Evolutionary conservation across 2,113 vertebrate genomes (phyloP).

Genomic region (Hippocampus mohnikei): DNA sequence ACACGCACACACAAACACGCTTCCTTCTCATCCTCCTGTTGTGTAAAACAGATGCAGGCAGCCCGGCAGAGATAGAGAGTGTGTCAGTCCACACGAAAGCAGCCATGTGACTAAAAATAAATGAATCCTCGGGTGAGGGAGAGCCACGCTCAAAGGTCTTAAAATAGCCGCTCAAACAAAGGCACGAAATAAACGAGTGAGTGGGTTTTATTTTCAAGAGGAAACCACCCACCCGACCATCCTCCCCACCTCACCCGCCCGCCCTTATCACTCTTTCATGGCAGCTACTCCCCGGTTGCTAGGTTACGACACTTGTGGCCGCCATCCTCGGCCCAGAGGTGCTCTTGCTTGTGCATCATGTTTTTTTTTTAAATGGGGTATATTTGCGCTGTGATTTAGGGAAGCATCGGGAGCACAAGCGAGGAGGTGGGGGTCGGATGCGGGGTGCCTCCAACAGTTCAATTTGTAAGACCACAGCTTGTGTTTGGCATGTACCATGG

Average conservation of each 20-base stretch:
- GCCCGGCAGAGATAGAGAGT: slow-evolving; percentile 40
- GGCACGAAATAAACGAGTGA: slow-evolving; percentile 64
- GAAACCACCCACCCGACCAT: slow-evolving; percentile 49
- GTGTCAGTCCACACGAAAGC: slow-evolving; percentile 47
- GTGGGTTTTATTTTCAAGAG: slow-evolving; percentile 48
- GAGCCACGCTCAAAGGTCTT: slow-evolving; percentile 55
- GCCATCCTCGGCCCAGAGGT: slow-evolving; percentile 60
- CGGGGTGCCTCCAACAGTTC: slow-evolving; percentile 35
- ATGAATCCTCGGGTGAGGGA: slow-evolving; percentile 48
- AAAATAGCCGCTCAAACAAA: slow-evolving; percentile 74
- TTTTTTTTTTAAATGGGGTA: slow-evolving; percentile 31
- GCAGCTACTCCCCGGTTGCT: slow-evolving; percentile 72
- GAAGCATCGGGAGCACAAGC: slow-evolving; percentile 36
- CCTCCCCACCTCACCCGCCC: slow-evolving; percentile 38
- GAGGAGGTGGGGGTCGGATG: neutral
- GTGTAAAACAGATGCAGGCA: slow-evolving; percentile 53
- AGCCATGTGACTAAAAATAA: slow-evolving; percentile 65
- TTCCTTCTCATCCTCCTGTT: slow-evolving; percentile 38
- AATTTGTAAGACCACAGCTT: slow-evolving; percentile 43
- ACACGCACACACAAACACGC: slow-evolving; percentile 11
- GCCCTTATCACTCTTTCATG: slow-evolving; percentile 23
- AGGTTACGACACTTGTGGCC: slow-evolving; percentile 72
- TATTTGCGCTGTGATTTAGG: slow-evolving; percentile 55
- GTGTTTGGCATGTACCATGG: slow-evolving; percentile 45
- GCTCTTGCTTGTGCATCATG: slow-evolving; percentile 36